Conservation (phyloP, 2,113 vertebrate species). For the Trichechus manatus region DNA sequence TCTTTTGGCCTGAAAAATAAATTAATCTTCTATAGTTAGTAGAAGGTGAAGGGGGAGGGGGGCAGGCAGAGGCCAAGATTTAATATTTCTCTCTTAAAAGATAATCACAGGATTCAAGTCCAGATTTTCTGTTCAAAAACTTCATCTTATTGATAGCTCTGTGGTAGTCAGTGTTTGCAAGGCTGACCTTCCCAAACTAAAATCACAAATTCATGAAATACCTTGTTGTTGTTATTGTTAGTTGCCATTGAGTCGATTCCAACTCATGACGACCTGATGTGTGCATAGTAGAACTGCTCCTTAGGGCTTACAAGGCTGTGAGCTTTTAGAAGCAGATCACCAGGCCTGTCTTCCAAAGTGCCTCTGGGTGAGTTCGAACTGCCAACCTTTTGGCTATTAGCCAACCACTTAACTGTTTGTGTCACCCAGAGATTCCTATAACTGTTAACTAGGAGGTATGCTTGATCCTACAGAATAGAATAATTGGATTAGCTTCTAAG, state of each 20-base stretch:
- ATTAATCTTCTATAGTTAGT: neutral
- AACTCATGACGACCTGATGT: neutral
- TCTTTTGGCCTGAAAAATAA: constrained; percentile 21
- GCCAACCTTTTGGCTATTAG: neutral
- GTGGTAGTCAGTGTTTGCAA: neutral
- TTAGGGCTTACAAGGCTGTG: neutral
- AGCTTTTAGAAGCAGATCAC: neutral
- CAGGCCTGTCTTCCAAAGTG: neutral
- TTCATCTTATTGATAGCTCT: neutral
- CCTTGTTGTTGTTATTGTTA: neutral
- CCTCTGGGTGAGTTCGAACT: neutral
- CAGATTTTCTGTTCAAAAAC: neutral
- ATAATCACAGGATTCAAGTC: neutral
- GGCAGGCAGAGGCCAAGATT: neutral
- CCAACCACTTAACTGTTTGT: neutral
- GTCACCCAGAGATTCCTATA: neutral
- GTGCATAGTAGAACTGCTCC: neutral
- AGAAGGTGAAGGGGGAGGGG: neutral
- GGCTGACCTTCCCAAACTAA: neutral
- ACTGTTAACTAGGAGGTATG: neutral
- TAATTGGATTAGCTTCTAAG: neutral
- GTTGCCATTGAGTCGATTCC: neutral
- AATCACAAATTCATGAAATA: constrained; percentile 23
- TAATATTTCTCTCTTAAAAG: neutral
- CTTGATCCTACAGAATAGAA: neutral